Conservation (phyloP, 2,888 invertebrate species). For the Sialis fuliginosa region DNA sequence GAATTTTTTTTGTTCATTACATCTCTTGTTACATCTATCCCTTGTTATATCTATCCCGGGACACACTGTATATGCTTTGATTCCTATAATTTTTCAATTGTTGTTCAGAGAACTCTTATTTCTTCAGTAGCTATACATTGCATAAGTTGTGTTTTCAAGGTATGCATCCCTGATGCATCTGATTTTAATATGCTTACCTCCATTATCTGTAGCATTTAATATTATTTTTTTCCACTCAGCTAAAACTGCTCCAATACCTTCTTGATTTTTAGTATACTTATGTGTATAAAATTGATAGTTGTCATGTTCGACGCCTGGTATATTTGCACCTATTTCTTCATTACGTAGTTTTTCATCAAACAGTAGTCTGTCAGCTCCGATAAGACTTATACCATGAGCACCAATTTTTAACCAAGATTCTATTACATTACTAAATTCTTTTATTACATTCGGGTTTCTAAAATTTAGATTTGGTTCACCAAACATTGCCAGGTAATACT, state of each 20-base stretch:
- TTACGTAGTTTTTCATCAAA: slow-evolving; percentile 35
- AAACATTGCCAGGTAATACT: slow-evolving; percentile 69
- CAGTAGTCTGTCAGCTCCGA: slow-evolving; percentile 45
- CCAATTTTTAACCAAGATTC: slow-evolving; percentile 56
- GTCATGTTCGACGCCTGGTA: slow-evolving; percentile 22
- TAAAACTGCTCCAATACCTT: slow-evolving; percentile 37
- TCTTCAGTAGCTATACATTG: too few species aligned
- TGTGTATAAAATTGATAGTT: slow-evolving; percentile 49
- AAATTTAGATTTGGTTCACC: slow-evolving; percentile 69
- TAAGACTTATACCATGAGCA: slow-evolving; percentile 63
- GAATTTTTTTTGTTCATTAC: too few species aligned
- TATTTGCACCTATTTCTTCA: slow-evolving; percentile 26
- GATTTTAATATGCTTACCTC: slow-evolving; percentile 17
- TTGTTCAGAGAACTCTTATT: too few species aligned
- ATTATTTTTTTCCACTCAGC: slow-evolving; percentile 43
- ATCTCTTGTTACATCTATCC: too few species aligned
- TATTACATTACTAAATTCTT: slow-evolving; percentile 47
- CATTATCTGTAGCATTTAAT: slow-evolving; percentile 30
- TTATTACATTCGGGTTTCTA: slow-evolving; percentile 44
- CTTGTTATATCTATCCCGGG: too few species aligned
- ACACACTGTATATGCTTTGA: too few species aligned
- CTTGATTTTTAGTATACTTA: slow-evolving; percentile 42
- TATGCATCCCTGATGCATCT: too few species aligned
- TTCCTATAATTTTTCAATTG: too few species aligned
- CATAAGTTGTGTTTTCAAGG: too few species aligned